Base-by-base conservation (phyloP, 2,888 invertebrate genomes). In the Leptinotarsa haldemani region DNA sequence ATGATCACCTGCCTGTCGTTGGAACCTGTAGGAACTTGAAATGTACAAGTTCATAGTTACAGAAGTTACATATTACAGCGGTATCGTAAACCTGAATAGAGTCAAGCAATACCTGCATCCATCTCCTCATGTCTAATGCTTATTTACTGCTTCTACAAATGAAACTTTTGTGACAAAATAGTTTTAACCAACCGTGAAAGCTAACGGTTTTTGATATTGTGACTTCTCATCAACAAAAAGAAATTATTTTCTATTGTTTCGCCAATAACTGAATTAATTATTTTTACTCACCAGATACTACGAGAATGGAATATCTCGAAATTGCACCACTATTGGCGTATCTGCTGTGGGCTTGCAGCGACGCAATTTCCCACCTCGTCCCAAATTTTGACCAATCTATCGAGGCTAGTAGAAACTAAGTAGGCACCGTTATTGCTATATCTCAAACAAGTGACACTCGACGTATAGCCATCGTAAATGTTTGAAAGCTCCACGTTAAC, bases 331-430 rank as follows among this genome's bases (percentile, higher is more conserved):
- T 93, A 53, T 95, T 95, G 18, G 96, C 93, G 86, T 95, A 96
- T 81, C 96, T 89, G 58, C 89, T 87, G 84, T 95, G 94, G 1
- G 92, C 93, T 71, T 90, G 90, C 74, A 94, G 84, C 16, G 92
- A 91, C 78, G 90, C 89, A 92, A 73, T 87, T 88, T 71, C 90
- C 90, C 66, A 73, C 70, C 81, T 85, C 82, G 80, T 93, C 91
- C 96, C 96, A 96, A 67, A 96, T 87, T 73, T 95, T 92, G 64
- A 94, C 91, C 48, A 93, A 91, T 87, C 95, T 94, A 88, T 96
- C 96, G 78, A 95, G 90, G 75, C 94, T 91, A 22, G 91, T 91
- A 16, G 94, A 94, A 1, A 92, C 91, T 64, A 95, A 88, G 76
- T 92, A 83, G 58, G 88, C 86, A 13, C 91, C 91, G 77, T 88